Evolutionary conservation across 2,797 vertebrate species (phyloP).

Genomic region (Acropternis orthonyx): DNA sequence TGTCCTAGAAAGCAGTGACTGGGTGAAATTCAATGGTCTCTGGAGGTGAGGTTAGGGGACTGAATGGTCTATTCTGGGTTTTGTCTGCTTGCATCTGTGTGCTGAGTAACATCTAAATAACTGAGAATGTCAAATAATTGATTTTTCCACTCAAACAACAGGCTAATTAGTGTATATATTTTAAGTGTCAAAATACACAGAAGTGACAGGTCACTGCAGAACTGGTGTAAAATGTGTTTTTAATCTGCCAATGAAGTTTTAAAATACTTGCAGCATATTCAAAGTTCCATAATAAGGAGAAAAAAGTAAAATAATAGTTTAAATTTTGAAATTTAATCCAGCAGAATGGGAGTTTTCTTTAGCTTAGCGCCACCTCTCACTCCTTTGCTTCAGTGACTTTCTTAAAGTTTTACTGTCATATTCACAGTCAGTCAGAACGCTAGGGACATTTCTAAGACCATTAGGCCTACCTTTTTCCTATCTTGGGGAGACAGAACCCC

Average conservation of each 20-base stretch:
- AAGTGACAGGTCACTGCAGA: not conserved
- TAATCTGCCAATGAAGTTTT: not conserved
- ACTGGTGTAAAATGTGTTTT: not conserved
- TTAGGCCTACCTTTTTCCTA: not conserved
- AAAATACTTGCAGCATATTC: not conserved
- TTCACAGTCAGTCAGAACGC: not conserved
- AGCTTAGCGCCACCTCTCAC: not conserved
- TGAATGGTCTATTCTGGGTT: not conserved
- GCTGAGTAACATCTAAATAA: not conserved
- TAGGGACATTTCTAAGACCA: not conserved
- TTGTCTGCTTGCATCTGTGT: not conserved
- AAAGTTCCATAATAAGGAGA: not conserved
- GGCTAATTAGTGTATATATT: not conserved
- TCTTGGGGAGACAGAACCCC: not conserved
- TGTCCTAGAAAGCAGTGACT: not conserved
- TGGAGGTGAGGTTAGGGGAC: not conserved
- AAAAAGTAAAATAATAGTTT: not conserved
- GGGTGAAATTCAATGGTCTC: not conserved
- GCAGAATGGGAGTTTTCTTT: not conserved
- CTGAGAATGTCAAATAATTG: constrained; percentile 43
- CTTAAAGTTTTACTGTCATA: not conserved
- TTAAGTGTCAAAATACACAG: not conserved
- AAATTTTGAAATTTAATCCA: not conserved
- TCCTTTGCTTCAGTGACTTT: not conserved
- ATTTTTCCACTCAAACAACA: constrained; percentile 50